A percentile compares a stretch with the other conserved stretches of the same genome.
These are phyloP conservation scores for Anarhynchus alexandrinus DNA, from an alignment of 2,113 vertebrate genomes.

Conservation along the genomic window DNA sequence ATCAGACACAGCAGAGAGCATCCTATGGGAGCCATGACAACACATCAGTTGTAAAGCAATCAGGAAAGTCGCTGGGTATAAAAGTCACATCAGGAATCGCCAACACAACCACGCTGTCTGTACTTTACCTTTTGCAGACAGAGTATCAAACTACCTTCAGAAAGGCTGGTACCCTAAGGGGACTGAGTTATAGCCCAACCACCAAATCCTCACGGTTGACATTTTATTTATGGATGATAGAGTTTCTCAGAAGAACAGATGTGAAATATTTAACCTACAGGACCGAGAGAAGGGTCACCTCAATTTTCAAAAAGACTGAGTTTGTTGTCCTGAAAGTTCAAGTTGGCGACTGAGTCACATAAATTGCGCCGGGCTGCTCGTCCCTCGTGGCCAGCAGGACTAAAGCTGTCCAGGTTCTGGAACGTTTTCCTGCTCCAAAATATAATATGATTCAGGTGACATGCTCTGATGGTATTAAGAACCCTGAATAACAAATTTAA, in stretches of 20 bases:
- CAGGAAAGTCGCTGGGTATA: not conserved
- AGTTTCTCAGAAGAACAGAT: not conserved
- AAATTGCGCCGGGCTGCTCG: not conserved
- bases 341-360: not conserved
- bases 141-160: not conserved
- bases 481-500: not conserved
- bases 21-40: constrained; percentile 12
- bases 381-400: not conserved
- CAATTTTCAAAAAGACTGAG: not conserved
- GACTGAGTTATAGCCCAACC: not conserved
- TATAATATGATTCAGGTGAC: not conserved
- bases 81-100: not conserved
- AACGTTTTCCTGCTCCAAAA: not conserved
- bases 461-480: not conserved
- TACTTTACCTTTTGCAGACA: not conserved
- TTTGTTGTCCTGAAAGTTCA: not conserved
- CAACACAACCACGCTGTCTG: not conserved
- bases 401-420: not conserved
- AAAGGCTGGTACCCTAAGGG: not conserved
- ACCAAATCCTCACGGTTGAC: not conserved
- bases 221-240: not conserved
- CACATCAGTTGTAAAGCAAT: constrained; percentile 30
- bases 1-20: constrained; percentile 3
- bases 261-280: not conserved
- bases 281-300: not conserved